Conservation (phyloP, 2,888 invertebrate species). For the Fragum whitleyi region DNA sequence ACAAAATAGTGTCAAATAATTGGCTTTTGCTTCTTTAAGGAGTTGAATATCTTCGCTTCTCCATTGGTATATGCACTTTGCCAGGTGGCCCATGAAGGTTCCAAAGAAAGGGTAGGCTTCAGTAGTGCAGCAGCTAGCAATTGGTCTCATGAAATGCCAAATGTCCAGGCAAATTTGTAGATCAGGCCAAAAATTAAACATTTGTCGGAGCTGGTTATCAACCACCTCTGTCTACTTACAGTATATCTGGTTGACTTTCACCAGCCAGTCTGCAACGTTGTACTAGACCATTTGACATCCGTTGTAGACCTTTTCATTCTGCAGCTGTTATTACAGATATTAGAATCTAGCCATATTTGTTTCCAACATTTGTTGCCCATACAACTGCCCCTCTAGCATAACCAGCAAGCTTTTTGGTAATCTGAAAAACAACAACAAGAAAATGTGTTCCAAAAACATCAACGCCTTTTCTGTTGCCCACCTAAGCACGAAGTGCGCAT, state of each 20-base stretch:
- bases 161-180: too few relatives aligned
- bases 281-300: neutral
- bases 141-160: too few relatives aligned
- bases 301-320: neutral
- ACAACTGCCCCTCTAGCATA: neutral
- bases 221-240: slow-evolving; percentile 6
- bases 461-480: too few relatives aligned
- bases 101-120: slow-evolving; percentile 57
- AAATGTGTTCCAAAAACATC: too few relatives aligned
- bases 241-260: neutral
- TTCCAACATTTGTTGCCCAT: slow-evolving; percentile 15
- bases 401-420: neutral
- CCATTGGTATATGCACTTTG: slow-evolving; percentile 62
- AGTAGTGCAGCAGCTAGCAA: slow-evolving; percentile 47
- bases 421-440: too few relatives aligned
- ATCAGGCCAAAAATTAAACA: too few relatives aligned
- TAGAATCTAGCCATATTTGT: slow-evolving; percentile 6
- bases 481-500: too few relatives aligned
- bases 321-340: neutral
- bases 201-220: too few relatives aligned
- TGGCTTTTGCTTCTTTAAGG: slow-evolving; percentile 63
- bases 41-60: slow-evolving; percentile 56
- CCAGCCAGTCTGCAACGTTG: neutral
- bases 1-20: slow-evolving; percentile 59
- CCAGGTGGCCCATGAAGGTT: slow-evolving; percentile 57